phyloP scores from a whole-genome alignment of 2,888 invertebrate species.

The Eupithecia tripunctaria region DNA sequence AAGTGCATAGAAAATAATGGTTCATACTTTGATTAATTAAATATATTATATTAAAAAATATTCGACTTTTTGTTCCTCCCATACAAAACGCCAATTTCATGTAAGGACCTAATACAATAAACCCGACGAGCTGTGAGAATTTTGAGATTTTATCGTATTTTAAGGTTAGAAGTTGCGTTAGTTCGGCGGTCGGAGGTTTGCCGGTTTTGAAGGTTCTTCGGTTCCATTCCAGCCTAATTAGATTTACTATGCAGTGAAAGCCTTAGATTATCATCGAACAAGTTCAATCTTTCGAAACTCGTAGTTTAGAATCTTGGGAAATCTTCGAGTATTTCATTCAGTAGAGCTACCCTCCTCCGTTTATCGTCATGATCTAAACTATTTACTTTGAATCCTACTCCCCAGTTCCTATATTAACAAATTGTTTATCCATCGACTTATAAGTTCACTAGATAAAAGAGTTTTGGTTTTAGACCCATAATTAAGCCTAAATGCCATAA shows the following conservation, averaged over 20 bases:
- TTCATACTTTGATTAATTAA: too few relatives aligned
- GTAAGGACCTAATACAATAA: too few relatives aligned
- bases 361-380: conserved; percentile 38
- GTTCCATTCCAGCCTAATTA: conserved; percentile 81
- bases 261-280: conserved; percentile 70
- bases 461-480: conserved; percentile 67
- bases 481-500: conserved; percentile 77
- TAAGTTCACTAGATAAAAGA: conserved; percentile 66
- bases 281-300: conserved; percentile 54
- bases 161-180: conserved; percentile 72
- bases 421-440: conserved; percentile 62
- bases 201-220: conserved; percentile 50
- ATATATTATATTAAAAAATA: too few relatives aligned
- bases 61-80: too few relatives aligned
- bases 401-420: conserved; percentile 77
- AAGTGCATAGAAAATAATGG: too few relatives aligned
- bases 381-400: conserved; percentile 56
- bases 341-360: conserved; percentile 40
- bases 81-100: too few relatives aligned
- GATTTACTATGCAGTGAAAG: conserved; percentile 69
- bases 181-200: conserved; percentile 72
- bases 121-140: conserved; percentile 84
- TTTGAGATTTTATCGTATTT: conserved; percentile 84
- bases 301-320: conserved; percentile 62
- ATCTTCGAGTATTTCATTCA: conserved; percentile 51